Evolutionary conservation across 2,113 vertebrate genomes (phyloP), one percentile per base, ranked within the genome.

Genomic region (Pelecanus crispus): DNA sequence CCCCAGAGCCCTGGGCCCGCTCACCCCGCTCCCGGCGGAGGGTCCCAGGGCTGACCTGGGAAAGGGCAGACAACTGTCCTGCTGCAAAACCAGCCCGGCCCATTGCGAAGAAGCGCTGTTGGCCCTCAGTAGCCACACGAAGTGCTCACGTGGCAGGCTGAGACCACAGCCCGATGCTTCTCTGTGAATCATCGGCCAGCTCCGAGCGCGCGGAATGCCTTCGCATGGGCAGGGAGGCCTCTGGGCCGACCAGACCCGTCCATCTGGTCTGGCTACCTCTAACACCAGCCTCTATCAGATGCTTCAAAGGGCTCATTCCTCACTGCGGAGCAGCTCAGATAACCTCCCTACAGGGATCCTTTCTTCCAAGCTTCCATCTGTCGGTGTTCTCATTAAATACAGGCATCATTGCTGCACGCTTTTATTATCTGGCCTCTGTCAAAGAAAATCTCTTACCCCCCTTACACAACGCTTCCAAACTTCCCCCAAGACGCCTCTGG

Each of bases 251-350:
- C 53, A 75, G 90, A 95, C 90, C 79, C 1, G 22, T 92, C 91
- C 92, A 72, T 62, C 94, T 86, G 73, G 93, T 96, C 92, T 38
- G 71, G 92, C 91, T 31, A 45, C 94, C 90, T 92, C 92, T 15
- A 45, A 14, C 66, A 56, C 42, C 82, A 49, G 75, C 62, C 79
- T 68, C 77, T 17, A 20, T 34, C 11, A 6, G 88, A 44, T 11
- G 34, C 81, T 95, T 96, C 96, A 94, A 92, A 92, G 85, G 70
- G 71, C 78, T 95, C 56, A 13, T 26, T 77, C 66, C 92, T 75
- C 74, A 17, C 38, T 1, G 7, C 0, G 0, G 58, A 95, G 88
- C 88, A 83, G 80, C 93, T 95, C 95, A 58, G 79, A 91, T 90
- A 91, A 93, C 85, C 71, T 83, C 81, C 87, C 94, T 36, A 13